These are phyloP conservation scores for Platycheirus rosarum DNA, from an alignment of 2,888 invertebrate genomes.

Conservation along the genomic window DNA sequence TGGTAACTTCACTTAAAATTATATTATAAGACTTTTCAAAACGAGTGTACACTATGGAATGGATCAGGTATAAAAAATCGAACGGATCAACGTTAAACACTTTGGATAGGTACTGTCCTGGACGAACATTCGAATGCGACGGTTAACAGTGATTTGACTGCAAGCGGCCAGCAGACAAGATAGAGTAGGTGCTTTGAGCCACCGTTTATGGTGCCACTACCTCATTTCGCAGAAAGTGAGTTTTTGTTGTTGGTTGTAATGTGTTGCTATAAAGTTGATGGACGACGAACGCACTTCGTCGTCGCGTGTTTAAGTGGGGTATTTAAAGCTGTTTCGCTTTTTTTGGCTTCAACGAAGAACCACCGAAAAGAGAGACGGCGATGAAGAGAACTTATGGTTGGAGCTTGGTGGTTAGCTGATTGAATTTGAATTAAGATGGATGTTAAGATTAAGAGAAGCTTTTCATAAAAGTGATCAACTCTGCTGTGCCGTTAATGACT, in stretches of 20 bases:
- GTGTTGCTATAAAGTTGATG: slow-evolving; percentile 42
- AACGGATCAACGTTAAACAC: slow-evolving; percentile 24
- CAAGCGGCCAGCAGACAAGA: slow-evolving; percentile 49
- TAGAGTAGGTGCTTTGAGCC: slow-evolving; percentile 60
- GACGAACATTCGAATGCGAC: slow-evolving; percentile 67
- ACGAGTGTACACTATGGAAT: slow-evolving; percentile 19
- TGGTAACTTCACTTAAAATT: slow-evolving; percentile 5
- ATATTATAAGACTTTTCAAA: neutral
- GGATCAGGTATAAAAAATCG: slow-evolving; percentile 6
- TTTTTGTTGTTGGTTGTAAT: slow-evolving; percentile 23
- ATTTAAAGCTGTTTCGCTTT: slow-evolving; percentile 51
- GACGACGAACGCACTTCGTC: slow-evolving; percentile 48
- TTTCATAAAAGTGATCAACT: neutral
- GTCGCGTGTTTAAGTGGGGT: slow-evolving; percentile 2
- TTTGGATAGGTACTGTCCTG: slow-evolving; percentile 49
- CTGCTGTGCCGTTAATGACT: neutral
- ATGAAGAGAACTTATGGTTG: slow-evolving; percentile 51
- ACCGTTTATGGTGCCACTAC: slow-evolving; percentile 57
- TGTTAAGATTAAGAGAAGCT: neutral
- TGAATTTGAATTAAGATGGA: neutral
- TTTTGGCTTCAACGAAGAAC: slow-evolving; percentile 24
- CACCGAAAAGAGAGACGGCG: slow-evolving; percentile 17
- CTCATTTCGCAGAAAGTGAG: slow-evolving; percentile 54
- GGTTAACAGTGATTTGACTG: slow-evolving; percentile 64
- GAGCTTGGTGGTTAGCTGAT: neutral